Evolutionary conservation across 2,797 vertebrate genomes (phyloP), one percentile per base, ranked within the genome.

Genomic region (Meda fulgida): DNA sequence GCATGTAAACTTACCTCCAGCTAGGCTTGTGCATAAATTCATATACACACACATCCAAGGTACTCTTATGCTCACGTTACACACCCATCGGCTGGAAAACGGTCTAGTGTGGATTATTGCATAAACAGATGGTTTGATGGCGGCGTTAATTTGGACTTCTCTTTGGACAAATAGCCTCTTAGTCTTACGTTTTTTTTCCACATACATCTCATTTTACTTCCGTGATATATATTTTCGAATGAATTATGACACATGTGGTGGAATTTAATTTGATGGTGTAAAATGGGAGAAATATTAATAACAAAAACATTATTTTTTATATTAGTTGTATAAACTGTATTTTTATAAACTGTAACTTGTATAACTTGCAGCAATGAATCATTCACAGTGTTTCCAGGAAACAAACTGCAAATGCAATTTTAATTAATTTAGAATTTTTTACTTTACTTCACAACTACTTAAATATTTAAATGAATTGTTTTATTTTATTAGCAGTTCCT

Each of bases 1-100:
- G 29, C 84, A 23, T 80, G 69, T 87, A 86, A 88, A 80, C 75
- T 36, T 48, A 85, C 87, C 85, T 84, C 83, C 77, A 78, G 83
- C 78, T 31, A 80, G 55, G 80, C 67, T 36, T n/a, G 69, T 46
- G 19, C 60, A 63, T 31, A 76, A 40, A 60, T 38, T 81, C 67
- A 81, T 38, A 29, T 5, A 38, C 75, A 43, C 53, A 72, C 58
- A 58, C 23, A 38, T 51, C 58, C 43, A 63, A 73, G 55, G 63
- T 23, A 19, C 16, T 48, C 46, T 48, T n/a, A 48, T 31, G 55
- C 26, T 26, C 18, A 63, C 26, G 34, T 51, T 51, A 66, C 60
- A 83, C 40, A 48, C 16, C 8, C 69, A 13, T 40, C 4, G 4
- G 58, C 31, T 65, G 10, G n/a, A 69, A 75, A 83, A 83, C 51